These are phyloP conservation scores for Drusus annulatus DNA, from an alignment of 1,140 invertebrate species.

Conservation along the genomic window DNA sequence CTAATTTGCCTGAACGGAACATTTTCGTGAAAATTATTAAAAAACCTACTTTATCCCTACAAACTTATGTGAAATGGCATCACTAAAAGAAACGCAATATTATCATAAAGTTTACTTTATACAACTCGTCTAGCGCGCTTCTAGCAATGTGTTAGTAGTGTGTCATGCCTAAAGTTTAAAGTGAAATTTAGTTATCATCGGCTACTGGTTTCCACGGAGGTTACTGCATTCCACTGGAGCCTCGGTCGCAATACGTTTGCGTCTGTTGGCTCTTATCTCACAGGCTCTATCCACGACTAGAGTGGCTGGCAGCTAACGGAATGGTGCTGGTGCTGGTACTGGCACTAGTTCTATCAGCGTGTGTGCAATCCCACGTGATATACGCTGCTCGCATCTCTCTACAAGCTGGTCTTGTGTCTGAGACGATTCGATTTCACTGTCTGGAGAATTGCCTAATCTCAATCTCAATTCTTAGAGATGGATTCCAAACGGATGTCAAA, in stretches of 20 bases:
- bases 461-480: not conserved
- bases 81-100: too few species aligned
- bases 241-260: not conserved
- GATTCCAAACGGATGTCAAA: slow-evolving; percentile 13
- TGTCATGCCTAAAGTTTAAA: not conserved
- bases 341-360: too few species aligned
- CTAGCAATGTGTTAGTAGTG: not conserved
- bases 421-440: slow-evolving; percentile 1
- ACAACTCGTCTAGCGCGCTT: too few species aligned
- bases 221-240: slow-evolving; percentile 4
- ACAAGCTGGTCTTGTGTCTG: not conserved
- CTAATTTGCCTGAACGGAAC: not conserved
- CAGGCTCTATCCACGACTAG: not conserved
- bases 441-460: slow-evolving; percentile 16
- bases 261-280: not conserved
- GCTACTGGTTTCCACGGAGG: slow-evolving; percentile 20
- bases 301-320: not conserved
- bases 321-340: too few species aligned
- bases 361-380: not conserved
- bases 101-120: too few species aligned
- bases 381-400: not conserved
- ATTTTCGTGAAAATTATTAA: not conserved
- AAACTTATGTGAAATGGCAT: too few species aligned
- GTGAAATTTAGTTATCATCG: slow-evolving; percentile 34
- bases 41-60: too few species aligned